Conservation (phyloP, 1,140 invertebrate genomes). For the Mizuhopecten yessoensis region DNA sequence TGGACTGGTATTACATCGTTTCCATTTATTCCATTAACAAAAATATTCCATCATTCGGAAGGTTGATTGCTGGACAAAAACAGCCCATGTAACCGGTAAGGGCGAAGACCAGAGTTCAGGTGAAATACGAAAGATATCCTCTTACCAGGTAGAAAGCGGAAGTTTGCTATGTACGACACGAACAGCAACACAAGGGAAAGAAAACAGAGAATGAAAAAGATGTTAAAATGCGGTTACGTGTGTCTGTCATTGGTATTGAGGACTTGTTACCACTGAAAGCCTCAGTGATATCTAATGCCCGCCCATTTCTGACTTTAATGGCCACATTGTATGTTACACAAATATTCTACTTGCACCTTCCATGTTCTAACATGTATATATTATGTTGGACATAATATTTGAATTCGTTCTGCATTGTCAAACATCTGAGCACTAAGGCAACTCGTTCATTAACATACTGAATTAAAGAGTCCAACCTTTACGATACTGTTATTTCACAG, state of each 20-base stretch:
- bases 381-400: slow-evolving; percentile 12
- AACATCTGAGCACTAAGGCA: neutral
- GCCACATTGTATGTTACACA: neutral
- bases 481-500: neutral
- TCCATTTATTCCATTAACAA: neutral
- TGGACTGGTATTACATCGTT: neutral
- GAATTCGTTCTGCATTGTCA: neutral
- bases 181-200: neutral
- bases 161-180: neutral
- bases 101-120: neutral
- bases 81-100: neutral
- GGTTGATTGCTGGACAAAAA: neutral
- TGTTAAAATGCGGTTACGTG: neutral
- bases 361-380: too few species aligned
- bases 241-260: neutral
- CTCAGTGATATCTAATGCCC: neutral
- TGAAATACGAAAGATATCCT: neutral
- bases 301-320: slow-evolving; percentile 26
- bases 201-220: neutral
- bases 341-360: neutral
- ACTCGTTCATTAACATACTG: slow-evolving; percentile 1
- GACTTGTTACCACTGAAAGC: neutral
- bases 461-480: neutral
- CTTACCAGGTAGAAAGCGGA: neutral
- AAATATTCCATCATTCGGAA: neutral